Evolutionary conservation across 2,113 vertebrate genomes (phyloP).

Genomic region (Dermatemys mawii): DNA sequence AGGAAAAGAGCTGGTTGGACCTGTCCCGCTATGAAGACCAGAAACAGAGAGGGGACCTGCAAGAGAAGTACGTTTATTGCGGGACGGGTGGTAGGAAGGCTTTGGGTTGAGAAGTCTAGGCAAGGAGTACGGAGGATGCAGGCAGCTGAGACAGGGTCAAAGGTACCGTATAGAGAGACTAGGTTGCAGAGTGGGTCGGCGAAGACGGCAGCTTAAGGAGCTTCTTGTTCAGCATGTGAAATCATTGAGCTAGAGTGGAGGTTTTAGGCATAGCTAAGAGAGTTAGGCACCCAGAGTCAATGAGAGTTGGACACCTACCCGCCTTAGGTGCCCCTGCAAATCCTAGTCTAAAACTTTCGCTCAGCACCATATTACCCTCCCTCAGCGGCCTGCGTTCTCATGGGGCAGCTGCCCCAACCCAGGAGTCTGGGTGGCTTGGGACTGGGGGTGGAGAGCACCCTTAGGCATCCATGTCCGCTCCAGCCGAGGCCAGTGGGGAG

Average conservation of each 20-base stretch:
- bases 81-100: too few species aligned
- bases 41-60: conserved; percentile 57
- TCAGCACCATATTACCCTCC: background rate
- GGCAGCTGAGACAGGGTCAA: background rate
- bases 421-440: background rate
- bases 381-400: background rate
- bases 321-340: background rate
- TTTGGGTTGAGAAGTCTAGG: background rate
- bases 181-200: background rate
- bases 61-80: conserved; percentile 75
- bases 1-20: conserved; percentile 65
- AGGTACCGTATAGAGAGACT: background rate
- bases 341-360: background rate
- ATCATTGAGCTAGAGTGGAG: background rate
- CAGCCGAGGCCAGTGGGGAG: background rate
- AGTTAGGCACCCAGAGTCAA: background rate
- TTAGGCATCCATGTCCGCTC: background rate
- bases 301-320: background rate
- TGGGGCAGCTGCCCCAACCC: background rate
- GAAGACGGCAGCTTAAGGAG: background rate
- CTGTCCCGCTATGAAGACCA: conserved; percentile 60
- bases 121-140: background rate
- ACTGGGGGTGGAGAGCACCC: background rate
- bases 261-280: background rate
- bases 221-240: background rate